phyloP scores from a whole-genome alignment of 2,888 invertebrate genomes.

The Molanna angustata region DNA sequence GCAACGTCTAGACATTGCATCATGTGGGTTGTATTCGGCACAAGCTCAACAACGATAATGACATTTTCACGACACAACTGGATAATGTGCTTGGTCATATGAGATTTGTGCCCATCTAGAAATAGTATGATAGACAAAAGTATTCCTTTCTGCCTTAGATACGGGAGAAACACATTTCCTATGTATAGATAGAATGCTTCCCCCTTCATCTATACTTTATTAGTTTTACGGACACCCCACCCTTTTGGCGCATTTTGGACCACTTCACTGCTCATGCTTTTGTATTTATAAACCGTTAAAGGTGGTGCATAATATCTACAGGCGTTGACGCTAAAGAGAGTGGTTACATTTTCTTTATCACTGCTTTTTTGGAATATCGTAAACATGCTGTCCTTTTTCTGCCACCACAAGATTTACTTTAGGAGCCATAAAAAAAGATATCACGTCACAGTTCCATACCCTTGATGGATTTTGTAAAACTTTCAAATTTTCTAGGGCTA shows the following conservation, averaged over 20 bases:
- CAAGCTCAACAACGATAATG: not conserved
- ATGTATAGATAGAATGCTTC: slow-evolving; percentile 1
- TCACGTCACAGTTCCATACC: slow-evolving; percentile 1
- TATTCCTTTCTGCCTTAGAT: not conserved
- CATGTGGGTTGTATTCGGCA: slow-evolving; percentile 6
- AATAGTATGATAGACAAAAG: not conserved
- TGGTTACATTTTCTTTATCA: slow-evolving; percentile 2
- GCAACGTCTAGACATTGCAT: slow-evolving; percentile 4
- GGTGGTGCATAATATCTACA: not conserved
- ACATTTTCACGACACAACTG: not conserved
- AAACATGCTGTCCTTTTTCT: not conserved
- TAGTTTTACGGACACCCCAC: not conserved
- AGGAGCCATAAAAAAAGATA: not conserved
- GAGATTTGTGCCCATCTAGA: slow-evolving; percentile 2
- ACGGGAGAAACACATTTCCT: not conserved
- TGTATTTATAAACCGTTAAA: slow-evolving; percentile 1
- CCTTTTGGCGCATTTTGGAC: slow-evolving; percentile 2
- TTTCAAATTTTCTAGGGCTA: not conserved
- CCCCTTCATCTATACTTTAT: not conserved
- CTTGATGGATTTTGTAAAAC: not conserved
- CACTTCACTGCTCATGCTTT: not conserved
- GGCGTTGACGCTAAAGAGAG: not conserved
- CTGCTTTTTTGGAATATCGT: not conserved
- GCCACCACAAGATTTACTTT: not conserved
- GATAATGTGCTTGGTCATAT: not conserved